Evolutionary conservation across 2,797 vertebrate species (phyloP), one percentile per base, ranked within the genome.

Genomic region (Arremon aurantiirostris): DNA sequence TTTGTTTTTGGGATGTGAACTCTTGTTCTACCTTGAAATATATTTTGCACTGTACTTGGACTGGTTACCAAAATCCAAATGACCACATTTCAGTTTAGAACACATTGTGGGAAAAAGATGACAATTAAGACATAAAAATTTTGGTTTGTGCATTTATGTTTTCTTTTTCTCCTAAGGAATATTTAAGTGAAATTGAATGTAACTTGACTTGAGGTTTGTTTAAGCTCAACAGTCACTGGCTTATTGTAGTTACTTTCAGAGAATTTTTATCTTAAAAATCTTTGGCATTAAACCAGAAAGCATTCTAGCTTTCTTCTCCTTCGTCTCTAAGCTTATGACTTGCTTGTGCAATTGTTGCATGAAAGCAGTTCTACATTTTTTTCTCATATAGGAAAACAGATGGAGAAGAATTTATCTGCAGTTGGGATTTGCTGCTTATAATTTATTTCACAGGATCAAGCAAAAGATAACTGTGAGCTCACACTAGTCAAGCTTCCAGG

Each of bases 121-220:
- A 94, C 85, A 94, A 96, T 93, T 95, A 95, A 97, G 95, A 96
- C 95, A 71, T 75, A 96, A 97, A 96, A 95, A 91, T 93, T 90
- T 96, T 95, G 89, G 65, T 95, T 96, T 91, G 75, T 94, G 79
- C 78, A 44, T 96, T 96, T 96, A 72, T 72, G 56, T 93, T 97
- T 96, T 89, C 88, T 95, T 97, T 96, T 94, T 89, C 85, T 97
- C 89, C 95, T 96, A 96, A 95, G 95, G 97, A 98, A 97, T 96
- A 98, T 96, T 97, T 95, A 96, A 96, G 82, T 95, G 93, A 97
- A 96, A 97, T 93, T 97, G 93, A 97, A 95, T 97, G 97, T 93
- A 98, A 97, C 89, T 97, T 97, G 96, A 97, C 86, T 90, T 94
- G 87, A 97, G 90, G 80, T 94, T 95, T 97, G 94, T 96, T 97